Base-by-base conservation (phyloP, 2,797 vertebrate species). In the Huso huso region DNA sequence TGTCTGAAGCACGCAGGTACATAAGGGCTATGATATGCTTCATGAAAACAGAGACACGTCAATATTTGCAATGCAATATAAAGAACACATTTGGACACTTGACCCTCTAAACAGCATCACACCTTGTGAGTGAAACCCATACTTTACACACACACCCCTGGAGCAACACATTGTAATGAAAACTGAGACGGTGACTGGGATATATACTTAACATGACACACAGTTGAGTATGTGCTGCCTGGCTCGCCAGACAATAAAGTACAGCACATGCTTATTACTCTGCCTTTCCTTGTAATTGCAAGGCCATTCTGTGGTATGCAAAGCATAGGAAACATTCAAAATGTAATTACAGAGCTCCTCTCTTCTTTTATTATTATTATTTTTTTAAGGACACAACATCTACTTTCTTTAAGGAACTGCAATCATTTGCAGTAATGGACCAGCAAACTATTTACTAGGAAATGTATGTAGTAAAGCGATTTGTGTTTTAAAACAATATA, bases 1-100 rank as follows among this genome's bases (percentile, higher is more conserved):
- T 37, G 23, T 37, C 23, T 37, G 23, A 37, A 37, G 23, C 23
- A 37, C 23, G 4, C 23, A 37, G 23, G 23, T 37, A 37, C 23
- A 37, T 4, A 37, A 37, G 23, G 23, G 23, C 23, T 37, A 37
- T 37, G 55, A 11, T 11, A 58, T 53, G 53, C 60, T 52, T 70
- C 50, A 62, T 61, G 15, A 23, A 64, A 62, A 57, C 61, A 61
- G 50, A 8, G 51, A 65, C 12, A 62, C 66, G 66, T 66, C 8
- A 53, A 70, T 70, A 66, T 66, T 51, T 49, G 64, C 12, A 51
- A 70, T 66, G 63, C 63, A 66, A 15, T 51, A 66, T 70, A 66
- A 66, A 50, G 51, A 70, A 70, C 49, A 63, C 63, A 70, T 63
- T 57, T 59, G 48, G 55, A 61, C 60, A 55, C 51, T 57, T 70